Percentiles rank a stretch among this genome's conserved stretches.
These are phyloP conservation scores for Amphimedon queenslandica DNA, from an alignment of 37 sponge, comb jelly and placozoan species.

Conservation along the genomic window DNA sequence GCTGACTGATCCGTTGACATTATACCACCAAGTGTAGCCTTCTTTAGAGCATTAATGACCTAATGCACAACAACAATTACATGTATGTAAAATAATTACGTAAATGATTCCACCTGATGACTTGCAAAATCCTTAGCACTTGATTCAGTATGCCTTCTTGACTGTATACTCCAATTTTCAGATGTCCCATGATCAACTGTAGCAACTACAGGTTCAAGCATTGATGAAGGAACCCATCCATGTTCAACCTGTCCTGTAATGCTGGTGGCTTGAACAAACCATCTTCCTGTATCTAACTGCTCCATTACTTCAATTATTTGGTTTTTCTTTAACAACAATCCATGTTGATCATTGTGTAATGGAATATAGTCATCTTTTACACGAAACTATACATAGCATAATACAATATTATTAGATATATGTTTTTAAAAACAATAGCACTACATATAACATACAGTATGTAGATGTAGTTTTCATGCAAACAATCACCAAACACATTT, in stretches of 20 bases:
- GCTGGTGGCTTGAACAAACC: slow-evolving; percentile 41
- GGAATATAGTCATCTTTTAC: slow-evolving; percentile 41
- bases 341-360: neutral
- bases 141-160: slow-evolving; percentile 2
- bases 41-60: slow-evolving; percentile 49
- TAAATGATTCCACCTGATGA: neutral
- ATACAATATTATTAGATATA: neutral
- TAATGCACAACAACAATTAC: neutral
- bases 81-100: neutral
- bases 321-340: slow-evolving; percentile 41
- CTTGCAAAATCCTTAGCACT: slow-evolving; percentile 1
- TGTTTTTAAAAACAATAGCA: neutral
- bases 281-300: slow-evolving; percentile 19
- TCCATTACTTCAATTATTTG: slow-evolving; percentile 73
- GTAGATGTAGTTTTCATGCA: neutral
- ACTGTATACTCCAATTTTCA: too few species aligned
- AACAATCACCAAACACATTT: neutral
- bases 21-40: slow-evolving; percentile 17
- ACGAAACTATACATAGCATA: slow-evolving; percentile 21
- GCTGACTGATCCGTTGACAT: neutral
- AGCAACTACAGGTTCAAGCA: slow-evolving; percentile 27
- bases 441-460: neutral
- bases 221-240: slow-evolving; percentile 40
- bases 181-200: too few species aligned
- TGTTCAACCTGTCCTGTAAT: neutral